These are phyloP conservation scores for Montipora foliosa DNA, from an alignment of 64 coral and sea anemone genomes.

Conservation along the genomic window DNA sequence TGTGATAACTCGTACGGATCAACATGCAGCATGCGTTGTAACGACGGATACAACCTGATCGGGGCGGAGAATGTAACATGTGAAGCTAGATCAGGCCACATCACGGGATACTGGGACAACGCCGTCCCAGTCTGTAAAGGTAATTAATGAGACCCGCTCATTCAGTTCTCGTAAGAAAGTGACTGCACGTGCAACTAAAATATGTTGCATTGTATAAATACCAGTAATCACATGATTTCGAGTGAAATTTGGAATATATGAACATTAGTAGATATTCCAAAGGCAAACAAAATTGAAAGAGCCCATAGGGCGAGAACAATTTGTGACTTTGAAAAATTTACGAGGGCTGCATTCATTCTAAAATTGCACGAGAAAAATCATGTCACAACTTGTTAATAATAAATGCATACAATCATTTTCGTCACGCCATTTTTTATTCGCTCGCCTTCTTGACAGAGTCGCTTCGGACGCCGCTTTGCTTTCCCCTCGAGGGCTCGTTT, in stretches of 20 bases:
- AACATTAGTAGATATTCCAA: too few relatives aligned
- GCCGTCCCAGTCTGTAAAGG: constrained; percentile 49
- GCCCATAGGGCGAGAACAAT: too few relatives aligned
- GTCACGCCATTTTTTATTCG: background rate
- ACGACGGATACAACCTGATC: constrained; percentile 74
- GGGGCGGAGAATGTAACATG: constrained; percentile 48
- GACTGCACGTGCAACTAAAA: constrained; percentile 1
- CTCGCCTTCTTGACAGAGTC: background rate
- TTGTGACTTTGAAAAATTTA: background rate
- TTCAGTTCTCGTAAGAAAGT: background rate
- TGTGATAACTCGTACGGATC: constrained; percentile 66
- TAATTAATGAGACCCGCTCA: constrained; percentile 24
- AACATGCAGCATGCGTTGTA: constrained; percentile 56
- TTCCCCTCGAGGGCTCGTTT: background rate
- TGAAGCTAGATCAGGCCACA: constrained; percentile 47
- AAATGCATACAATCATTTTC: too few relatives aligned
- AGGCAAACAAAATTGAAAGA: too few relatives aligned
- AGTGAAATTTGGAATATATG: too few relatives aligned
- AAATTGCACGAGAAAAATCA: background rate
- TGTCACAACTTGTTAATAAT: too few relatives aligned
- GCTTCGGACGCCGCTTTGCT: background rate
- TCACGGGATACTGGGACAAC: constrained; percentile 67
- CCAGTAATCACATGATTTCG: too few relatives aligned
- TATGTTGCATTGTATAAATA: background rate
- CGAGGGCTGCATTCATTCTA: background rate